Evolutionary conservation across 2,113 vertebrate species (phyloP), one percentile per base, ranked within the genome.

Genomic region (Psittacula cyanocephala): DNA sequence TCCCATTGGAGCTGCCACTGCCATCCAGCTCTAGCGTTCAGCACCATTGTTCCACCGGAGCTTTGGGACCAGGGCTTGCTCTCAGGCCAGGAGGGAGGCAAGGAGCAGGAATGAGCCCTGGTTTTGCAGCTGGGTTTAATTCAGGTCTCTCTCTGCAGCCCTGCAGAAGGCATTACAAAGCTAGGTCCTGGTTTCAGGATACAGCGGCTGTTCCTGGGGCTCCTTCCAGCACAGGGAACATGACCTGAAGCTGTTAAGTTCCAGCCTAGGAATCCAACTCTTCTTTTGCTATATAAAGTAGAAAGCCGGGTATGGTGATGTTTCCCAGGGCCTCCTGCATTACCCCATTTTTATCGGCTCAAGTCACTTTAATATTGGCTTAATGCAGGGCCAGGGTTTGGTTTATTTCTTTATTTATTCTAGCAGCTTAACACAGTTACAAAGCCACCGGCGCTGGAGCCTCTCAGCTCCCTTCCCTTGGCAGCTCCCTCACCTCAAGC

Each of bases 31-130:
- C 31, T 31, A 50, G 29, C 22, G 46, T 86, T 65, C 24, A 28
- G 60, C 7, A n/a, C 67, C 6, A 1, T 60, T 4, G 1, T 72
- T 86, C 33, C 49, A 53, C 11, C 0, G 0, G 9, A 57, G 81
- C 43, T 71, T 33, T 63, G 64, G 71, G 17, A 20, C 60, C 49
- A 39, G 23, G 44, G 23, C 50, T 79, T 85, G 47, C 35, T 65
- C 22, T 80, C 0, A 0, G 24, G 46, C 29, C 5, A 1, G 33
- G 29, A 41, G 23, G 67, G 57, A 81, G 29, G 43, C 39, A 63
- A 47, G 52, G 50, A 69, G 41, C 64, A 70, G 53, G 57, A 60
- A 20, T n/a, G 44, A 39, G 44, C 28, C 23, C 17, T 10, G 3
- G 11, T 39, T 91, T 86, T 39, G 80, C 91, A 88, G 71, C 71